phyloP scores from a whole-genome alignment of 2,113 vertebrate genomes.

The Elanoides forficatus region DNA sequence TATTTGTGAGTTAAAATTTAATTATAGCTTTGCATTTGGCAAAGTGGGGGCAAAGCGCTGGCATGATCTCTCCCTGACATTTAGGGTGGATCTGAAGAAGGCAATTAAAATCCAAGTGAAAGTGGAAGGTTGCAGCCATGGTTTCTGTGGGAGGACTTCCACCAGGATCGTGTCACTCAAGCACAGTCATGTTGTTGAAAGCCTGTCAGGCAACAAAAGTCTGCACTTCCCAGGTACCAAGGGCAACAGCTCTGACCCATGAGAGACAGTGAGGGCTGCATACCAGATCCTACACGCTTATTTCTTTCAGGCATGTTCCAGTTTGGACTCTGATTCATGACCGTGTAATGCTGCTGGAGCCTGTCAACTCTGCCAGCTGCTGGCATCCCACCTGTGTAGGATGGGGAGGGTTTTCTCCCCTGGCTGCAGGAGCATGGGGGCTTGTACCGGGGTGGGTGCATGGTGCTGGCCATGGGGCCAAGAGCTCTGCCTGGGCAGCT shows the following conservation, averaged over 20 bases:
- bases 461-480: accelerated
- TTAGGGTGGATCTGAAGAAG: background rate
- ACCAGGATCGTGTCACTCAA: too few species aligned
- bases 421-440: accelerated
- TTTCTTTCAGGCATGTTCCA: background rate
- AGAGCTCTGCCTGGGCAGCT: background rate
- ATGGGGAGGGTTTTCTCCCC: too few species aligned
- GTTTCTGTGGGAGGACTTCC: background rate
- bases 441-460: background rate
- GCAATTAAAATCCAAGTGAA: background rate
- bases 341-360: background rate
- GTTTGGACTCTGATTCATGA: background rate
- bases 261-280: background rate
- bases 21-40: background rate
- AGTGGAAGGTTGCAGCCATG: background rate
- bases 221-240: background rate
- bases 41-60: background rate
- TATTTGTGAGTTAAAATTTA: background rate
- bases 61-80: background rate
- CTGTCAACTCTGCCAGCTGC: background rate
- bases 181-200: accelerated
- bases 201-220: background rate
- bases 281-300: background rate
- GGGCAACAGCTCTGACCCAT: background rate
- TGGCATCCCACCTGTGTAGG: background rate